phyloP scores from a whole-genome alignment of 2,113 vertebrate species.

The Chunga burmeisteri region DNA sequence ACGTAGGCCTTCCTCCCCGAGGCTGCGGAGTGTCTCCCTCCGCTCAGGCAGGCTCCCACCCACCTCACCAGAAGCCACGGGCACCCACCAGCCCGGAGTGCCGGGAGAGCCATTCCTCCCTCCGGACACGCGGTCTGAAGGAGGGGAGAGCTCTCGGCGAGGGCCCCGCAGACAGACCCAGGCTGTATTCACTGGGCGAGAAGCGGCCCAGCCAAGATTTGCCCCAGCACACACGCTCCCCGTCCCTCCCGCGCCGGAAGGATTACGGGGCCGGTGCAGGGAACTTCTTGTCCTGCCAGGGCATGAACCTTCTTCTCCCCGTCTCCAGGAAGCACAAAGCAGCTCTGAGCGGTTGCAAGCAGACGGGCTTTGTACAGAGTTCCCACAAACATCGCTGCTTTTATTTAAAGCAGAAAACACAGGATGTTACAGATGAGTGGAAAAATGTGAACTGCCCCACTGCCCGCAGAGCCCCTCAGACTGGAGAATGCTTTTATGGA shows the following conservation, averaged over 20 bases:
- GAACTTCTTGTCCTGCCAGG: conserved; percentile 60
- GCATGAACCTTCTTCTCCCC: conserved; percentile 13
- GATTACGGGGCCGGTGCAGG: conserved; percentile 36
- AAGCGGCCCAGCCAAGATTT: background rate
- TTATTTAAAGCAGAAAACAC: conserved; percentile 59
- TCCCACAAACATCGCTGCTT: conserved; percentile 30
- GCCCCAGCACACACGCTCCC: background rate
- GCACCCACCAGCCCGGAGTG: rapidly evolving
- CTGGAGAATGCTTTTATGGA: conserved; percentile 23
- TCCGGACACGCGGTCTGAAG: background rate
- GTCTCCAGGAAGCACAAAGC: conserved; percentile 52
- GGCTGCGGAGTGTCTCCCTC: background rate
- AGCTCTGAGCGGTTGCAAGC: background rate
- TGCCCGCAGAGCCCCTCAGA: conserved; percentile 53
- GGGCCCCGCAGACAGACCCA: background rate
- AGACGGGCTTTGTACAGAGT: conserved; percentile 39
- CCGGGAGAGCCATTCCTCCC: background rate
- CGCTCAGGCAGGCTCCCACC: background rate
- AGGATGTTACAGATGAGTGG: conserved; percentile 67
- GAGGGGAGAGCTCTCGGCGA: background rate
- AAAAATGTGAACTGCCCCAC: conserved; percentile 35
- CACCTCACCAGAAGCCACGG: background rate
- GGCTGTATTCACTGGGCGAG: background rate
- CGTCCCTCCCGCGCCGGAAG: conserved; percentile 24
- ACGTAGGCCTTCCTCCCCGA: rapidly evolving